Percentiles rank a stretch among this genome's conserved stretches.
Evolutionary conservation across 2,888 invertebrate genomes (phyloP).

Genomic region (Leucophenga maculata): DNA sequence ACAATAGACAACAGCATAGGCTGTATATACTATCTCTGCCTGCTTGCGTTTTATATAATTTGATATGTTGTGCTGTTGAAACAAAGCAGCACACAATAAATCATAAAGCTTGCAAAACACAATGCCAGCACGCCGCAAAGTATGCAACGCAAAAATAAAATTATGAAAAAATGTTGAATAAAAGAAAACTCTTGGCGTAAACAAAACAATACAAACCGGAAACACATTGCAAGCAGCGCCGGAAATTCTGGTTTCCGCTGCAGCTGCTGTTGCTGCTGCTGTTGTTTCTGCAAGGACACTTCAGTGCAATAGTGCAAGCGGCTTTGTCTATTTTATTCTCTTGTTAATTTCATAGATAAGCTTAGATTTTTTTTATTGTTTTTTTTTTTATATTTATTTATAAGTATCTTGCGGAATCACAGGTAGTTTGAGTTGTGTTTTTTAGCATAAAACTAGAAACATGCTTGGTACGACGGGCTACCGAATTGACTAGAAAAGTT

Average conservation of each 20-base stretch:
- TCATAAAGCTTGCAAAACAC: conserved; percentile 10
- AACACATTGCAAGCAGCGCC: conserved; percentile 4
- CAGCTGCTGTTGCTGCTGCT: neutral
- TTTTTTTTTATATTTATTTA: conserved; percentile 2
- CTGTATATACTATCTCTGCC: too few relatives aligned
- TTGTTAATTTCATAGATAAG: too few relatives aligned
- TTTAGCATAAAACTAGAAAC: too few relatives aligned
- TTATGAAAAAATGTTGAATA: conserved; percentile 12
- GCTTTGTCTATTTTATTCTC: too few relatives aligned
- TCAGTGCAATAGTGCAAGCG: neutral
- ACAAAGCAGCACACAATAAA: conserved; percentile 12
- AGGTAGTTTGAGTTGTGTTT: too few relatives aligned
- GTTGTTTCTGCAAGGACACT: conserved; percentile 2
- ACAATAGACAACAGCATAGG: too few relatives aligned
- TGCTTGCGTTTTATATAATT: conserved; percentile 6
- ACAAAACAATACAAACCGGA: conserved; percentile 13
- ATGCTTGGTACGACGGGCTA: too few relatives aligned
- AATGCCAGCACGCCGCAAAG: conserved; percentile 6
- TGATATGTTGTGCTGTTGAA: conserved; percentile 12
- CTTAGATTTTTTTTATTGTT: neutral
- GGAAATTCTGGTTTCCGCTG: conserved; percentile 20
- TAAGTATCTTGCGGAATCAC: too few relatives aligned
- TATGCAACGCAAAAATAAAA: conserved; percentile 16
- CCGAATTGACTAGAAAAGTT: too few relatives aligned
- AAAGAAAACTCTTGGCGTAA: neutral